These are phyloP conservation scores for Geotrupes spiniger DNA, from an alignment of 2,888 invertebrate genomes.

Conservation along the genomic window DNA sequence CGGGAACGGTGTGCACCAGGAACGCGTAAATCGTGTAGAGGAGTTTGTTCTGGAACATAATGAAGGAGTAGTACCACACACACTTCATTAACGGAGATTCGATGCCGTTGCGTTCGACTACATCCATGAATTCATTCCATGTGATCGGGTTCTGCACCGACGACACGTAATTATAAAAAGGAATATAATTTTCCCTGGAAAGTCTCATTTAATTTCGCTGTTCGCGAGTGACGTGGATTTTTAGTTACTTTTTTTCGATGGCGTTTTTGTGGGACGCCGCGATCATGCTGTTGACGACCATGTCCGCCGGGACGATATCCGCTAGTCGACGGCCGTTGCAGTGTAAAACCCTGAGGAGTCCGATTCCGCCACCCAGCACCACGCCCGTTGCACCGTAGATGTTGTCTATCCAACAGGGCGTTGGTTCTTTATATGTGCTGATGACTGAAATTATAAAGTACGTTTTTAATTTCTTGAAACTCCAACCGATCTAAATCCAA, in stretches of 20 bases:
- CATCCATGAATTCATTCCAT: conserved; percentile 67
- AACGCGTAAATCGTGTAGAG: conserved; percentile 50
- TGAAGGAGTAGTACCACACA: conserved; percentile 51
- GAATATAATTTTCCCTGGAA: conserved; percentile 34
- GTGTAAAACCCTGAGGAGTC: conserved; percentile 60
- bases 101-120: conserved; percentile 54
- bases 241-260: conserved; percentile 15
- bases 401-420: conserved; percentile 65
- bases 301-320: conserved; percentile 73
- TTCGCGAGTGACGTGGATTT: neutral
- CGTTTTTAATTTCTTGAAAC: no score
- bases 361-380: conserved; percentile 54
- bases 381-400: conserved; percentile 64
- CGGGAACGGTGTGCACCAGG: conserved; percentile 62
- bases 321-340: conserved; percentile 54
- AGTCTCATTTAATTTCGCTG: no score
- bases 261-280: conserved; percentile 67
- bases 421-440: conserved; percentile 45
- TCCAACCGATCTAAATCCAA: neutral
- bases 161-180: conserved; percentile 85
- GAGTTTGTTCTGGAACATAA: conserved; percentile 40
- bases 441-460: conserved; percentile 38
- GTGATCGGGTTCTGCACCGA: conserved; percentile 74
- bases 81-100: conserved; percentile 54
- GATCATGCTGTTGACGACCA: conserved; percentile 76